Base-by-base conservation (phyloP, 2,797 vertebrate species). In the Pterois miles region DNA sequence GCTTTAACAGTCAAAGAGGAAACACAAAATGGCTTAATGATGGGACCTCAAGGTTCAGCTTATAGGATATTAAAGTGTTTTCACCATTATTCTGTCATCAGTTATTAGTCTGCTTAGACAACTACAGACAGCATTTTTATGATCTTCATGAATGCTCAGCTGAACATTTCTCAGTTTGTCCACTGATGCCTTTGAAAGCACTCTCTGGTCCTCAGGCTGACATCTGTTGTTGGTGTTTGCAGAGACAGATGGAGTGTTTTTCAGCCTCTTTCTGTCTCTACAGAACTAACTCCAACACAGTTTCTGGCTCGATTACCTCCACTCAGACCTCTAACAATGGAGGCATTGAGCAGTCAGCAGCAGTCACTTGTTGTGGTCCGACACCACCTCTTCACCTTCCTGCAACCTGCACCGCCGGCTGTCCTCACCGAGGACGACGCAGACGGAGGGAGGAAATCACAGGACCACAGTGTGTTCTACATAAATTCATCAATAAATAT, bases 161-260 rank as follows among this genome's bases (percentile, higher is more conserved):
- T 8, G 33, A 65, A 43, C 16, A 54, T 50, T 43, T 31, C 4
- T 20, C 8, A 25, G 18, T 48, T 23, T 31, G 8, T 36, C 68
- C 23, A 16, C 22, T 20, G n/a, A 65, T 62, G 16, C 22, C 6
- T 48, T 16, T 23, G 23, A 65, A 56, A 50, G 27, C 27, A 56
- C 65, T 33, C 27, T 59, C n/a, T 68, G 13, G 18, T 71, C n/a
- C 40, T 60, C 63, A 6, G 48, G 0, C 48, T 3, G 64, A 63
- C 77, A 78, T 71, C 77, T 81, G 81, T 6, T 69, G 84, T 65
- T 59, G 20, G 76, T 31, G 46, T 71, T 68, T 53, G 31, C 29
- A 36, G 65, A 29, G 60, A 33, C 89, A 89, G 89, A 90, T 87
- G 89, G 89, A 84, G 65, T 1, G 52, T 57, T 72, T 29, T 59